Conservation (phyloP, 2,888 invertebrate genomes). For the Himalopsyche anomala region DNA sequence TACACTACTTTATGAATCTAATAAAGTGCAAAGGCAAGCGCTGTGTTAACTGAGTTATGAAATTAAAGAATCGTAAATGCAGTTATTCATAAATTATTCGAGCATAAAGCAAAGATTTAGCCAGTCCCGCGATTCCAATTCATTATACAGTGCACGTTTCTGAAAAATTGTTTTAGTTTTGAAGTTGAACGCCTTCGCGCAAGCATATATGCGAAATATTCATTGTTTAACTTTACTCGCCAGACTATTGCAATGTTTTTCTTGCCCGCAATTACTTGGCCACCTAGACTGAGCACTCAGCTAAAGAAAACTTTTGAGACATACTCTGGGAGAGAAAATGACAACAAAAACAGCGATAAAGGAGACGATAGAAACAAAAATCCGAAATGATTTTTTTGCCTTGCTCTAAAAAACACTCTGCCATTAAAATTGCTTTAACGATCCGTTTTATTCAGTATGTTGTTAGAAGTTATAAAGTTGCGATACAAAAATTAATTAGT, state of each 20-base stretch:
- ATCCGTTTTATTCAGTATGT: too few species aligned
- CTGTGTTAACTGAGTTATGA: background rate
- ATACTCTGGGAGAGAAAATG: background rate
- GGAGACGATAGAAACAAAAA: background rate
- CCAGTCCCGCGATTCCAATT: background rate
- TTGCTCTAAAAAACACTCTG: background rate
- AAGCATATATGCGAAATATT: background rate
- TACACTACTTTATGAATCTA: too few species aligned
- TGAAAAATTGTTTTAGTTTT: slow-evolving; percentile 30
- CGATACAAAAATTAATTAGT: too few species aligned
- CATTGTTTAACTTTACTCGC: slow-evolving; percentile 12
- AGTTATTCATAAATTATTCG: background rate
- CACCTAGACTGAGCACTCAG: background rate
- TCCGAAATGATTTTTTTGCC: background rate
- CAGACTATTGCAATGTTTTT: background rate
- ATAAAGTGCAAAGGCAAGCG: background rate
- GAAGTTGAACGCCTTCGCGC: background rate
- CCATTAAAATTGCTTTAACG: too few species aligned
- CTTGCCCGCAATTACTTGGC: slow-evolving; percentile 11
- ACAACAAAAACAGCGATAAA: background rate
- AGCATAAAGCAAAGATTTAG: background rate
- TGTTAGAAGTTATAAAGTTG: too few species aligned
- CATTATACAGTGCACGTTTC: background rate
- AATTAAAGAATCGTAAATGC: background rate
- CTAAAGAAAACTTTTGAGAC: background rate